Evolutionary conservation across 2,113 vertebrate species (phyloP).

Genomic region (Emberiza fucata): DNA sequence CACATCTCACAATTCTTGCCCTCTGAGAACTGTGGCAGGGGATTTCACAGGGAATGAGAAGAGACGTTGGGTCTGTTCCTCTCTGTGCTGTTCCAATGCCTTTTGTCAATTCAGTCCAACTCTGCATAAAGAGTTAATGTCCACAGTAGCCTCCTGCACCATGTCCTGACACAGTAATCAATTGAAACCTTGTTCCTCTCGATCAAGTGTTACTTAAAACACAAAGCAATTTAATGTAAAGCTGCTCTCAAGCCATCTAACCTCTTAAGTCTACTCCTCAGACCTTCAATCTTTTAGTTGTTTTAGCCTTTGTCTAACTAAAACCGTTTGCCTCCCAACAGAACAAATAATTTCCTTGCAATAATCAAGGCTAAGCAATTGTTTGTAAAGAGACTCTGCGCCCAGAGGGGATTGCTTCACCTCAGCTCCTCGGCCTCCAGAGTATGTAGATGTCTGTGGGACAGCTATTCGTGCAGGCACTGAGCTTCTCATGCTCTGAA

Average conservation of each 20-base stretch:
- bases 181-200: background rate
- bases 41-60: background rate
- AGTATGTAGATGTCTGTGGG: background rate
- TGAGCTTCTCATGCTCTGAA: background rate
- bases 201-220: background rate
- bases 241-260: background rate
- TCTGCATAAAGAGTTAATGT: background rate
- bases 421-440: background rate
- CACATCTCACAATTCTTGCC: background rate
- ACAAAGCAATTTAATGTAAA: background rate
- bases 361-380: background rate
- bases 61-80: background rate
- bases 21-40: background rate
- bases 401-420: background rate
- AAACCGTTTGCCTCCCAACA: background rate
- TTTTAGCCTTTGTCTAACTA: background rate
- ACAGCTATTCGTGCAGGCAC: background rate
- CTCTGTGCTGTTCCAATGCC: background rate
- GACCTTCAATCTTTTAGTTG: background rate
- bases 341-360: background rate
- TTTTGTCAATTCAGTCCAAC: background rate
- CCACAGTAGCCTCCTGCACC: background rate
- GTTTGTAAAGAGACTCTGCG: background rate
- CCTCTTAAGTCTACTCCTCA: background rate
- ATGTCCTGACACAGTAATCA: background rate